Conservation (phyloP, 2,888 invertebrate genomes). For the Cosmopolites sordidus region DNA sequence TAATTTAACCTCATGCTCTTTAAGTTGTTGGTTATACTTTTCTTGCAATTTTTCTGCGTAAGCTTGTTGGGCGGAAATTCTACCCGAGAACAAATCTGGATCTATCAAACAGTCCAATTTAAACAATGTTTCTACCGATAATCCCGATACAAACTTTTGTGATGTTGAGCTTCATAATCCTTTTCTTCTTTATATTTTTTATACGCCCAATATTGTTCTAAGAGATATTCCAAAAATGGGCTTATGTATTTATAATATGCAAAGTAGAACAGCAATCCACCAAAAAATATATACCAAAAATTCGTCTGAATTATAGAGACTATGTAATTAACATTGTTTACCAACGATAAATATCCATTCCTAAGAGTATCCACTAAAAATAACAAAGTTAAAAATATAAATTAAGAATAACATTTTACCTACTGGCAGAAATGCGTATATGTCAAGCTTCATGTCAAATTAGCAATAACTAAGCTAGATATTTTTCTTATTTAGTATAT, state of each 20-base stretch:
- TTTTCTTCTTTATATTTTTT: slow-evolving; percentile 40
- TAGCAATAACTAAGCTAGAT: too few relatives aligned
- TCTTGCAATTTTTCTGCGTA: slow-evolving; percentile 48
- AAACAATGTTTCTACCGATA: not conserved
- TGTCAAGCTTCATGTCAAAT: too few relatives aligned
- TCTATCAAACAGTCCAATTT: slow-evolving; percentile 41
- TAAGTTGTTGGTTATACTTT: slow-evolving; percentile 42
- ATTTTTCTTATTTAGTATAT: too few relatives aligned
- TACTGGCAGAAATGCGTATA: too few relatives aligned
- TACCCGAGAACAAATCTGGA: slow-evolving; percentile 45
- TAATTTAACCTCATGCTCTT: slow-evolving; percentile 40
- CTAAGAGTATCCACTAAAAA: slow-evolving; percentile 18
- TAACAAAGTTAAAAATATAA: too few relatives aligned
- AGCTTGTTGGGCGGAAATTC: slow-evolving; percentile 43
- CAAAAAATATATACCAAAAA: slow-evolving; percentile 47
- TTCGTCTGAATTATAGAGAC: slow-evolving; percentile 30
- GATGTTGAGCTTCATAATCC: slow-evolving; percentile 49
- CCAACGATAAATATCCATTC: slow-evolving; percentile 7
- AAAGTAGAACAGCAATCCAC: slow-evolving; percentile 37
- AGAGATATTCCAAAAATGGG: slow-evolving; percentile 34
- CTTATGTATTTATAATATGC: slow-evolving; percentile 41
- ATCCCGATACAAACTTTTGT: slow-evolving; percentile 44
- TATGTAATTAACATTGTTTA: slow-evolving; percentile 2
- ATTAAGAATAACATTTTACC: too few relatives aligned
- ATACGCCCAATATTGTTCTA: slow-evolving; percentile 34